Evolutionary conservation across 2,797 vertebrate species (phyloP).

Genomic region (Threskiornis aethiopicus): DNA sequence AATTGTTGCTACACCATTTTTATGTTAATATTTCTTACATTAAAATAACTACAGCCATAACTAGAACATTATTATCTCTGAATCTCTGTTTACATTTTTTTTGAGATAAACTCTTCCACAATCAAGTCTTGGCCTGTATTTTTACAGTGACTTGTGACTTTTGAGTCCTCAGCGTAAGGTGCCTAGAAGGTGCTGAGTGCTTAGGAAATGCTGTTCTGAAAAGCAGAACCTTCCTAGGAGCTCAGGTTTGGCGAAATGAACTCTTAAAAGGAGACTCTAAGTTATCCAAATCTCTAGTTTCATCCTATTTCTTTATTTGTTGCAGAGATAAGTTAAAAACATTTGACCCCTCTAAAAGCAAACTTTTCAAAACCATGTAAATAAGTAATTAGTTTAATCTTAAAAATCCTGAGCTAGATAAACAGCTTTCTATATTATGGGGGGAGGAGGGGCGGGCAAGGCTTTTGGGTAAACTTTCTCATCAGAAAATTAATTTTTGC

Average conservation of each 20-base stretch:
- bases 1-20: background rate
- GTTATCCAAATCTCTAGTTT: background rate
- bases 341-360: background rate
- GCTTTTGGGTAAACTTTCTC: background rate
- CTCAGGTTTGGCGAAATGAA: background rate
- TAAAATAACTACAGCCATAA: background rate
- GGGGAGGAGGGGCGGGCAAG: fast-evolving
- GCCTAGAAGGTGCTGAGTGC: background rate
- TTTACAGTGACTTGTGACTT: background rate
- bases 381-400: background rate
- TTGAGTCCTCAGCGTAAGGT: background rate
- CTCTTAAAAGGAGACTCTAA: background rate
- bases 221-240: background rate
- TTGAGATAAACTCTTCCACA: background rate
- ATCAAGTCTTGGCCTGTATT: background rate
- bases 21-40: background rate
- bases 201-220: background rate
- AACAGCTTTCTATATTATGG: fast-evolving
- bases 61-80: background rate
- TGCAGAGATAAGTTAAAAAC: background rate
- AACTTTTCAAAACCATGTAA: background rate
- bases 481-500: background rate
- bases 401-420: background rate
- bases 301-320: background rate
- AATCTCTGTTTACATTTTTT: background rate